Base-by-base conservation (phyloP, 1,140 invertebrate species). In the Papilio dardanus region DNA sequence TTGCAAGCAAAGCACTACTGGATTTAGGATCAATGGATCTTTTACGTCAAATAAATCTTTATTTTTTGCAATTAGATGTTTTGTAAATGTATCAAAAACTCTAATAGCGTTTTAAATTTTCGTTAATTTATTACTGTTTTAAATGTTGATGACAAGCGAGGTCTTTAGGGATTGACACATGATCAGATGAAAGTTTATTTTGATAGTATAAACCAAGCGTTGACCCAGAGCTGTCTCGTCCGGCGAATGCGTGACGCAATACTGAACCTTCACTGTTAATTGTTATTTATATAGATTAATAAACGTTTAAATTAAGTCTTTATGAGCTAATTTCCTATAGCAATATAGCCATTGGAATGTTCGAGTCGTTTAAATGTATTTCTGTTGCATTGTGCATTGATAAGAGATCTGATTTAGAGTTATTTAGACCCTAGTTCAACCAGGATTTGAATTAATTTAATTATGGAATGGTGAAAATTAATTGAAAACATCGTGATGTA, bases 141-240 rank as follows among this genome's bases (percentile, higher is more conserved):
- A 21, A 54, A 54, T 54, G 50, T 54, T 24, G 31, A 14, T 33
- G 46, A 73, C 46, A 73, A 28, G 28, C 71, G 10, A 73, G 71
- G 71, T 31, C 69, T 46, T 33, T 46, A 30, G n/a, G 31, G 77
- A 79, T 81, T 81, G 78, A 81, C 77, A 79, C 30, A 71, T 19
- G 75, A 73, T 71, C 30, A 76, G 73, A 74, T 73, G 66, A 69
- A 67, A 76, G 16, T 81, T 80, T 77, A 81, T 80, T 76, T 66
- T 40, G 71, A 46, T 74, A 67, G 37, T 40, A 37, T 62, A 21
- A 76, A 66, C 35, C 24, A 76, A 79, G 75, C 77, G 82, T 78
- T 80, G 79, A 74, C 74, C 65, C 75, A 79, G 77, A 77, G 74
- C 71, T 77, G 71, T 73, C 71, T 30, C 30, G 71, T 58, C 46